phyloP scores from a whole-genome alignment of 2,888 invertebrate genomes.

The Cynaeus angustus region DNA sequence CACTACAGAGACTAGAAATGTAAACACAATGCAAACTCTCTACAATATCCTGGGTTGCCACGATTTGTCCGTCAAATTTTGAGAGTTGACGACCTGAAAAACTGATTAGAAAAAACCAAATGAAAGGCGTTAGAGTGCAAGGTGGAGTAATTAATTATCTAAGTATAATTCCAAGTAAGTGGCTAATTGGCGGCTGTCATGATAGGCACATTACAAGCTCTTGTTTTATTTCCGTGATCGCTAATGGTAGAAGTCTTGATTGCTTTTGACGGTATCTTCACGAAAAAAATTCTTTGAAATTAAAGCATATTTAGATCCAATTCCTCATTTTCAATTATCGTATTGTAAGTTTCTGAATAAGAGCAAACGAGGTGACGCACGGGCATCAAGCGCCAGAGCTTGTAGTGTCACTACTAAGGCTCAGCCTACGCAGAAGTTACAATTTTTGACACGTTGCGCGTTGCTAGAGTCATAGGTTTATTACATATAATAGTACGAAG shows the following conservation, averaged over 20 bases:
- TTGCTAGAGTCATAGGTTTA: too few relatives aligned
- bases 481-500: too few relatives aligned
- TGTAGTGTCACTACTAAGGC: constrained; percentile 26
- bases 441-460: too few relatives aligned
- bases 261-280: constrained; percentile 31
- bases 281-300: constrained; percentile 25
- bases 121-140: constrained; percentile 16
- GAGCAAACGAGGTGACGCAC: constrained; percentile 66
- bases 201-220: constrained; percentile 32
- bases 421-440: too few relatives aligned
- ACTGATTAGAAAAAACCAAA: constrained; percentile 11
- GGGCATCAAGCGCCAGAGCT: constrained; percentile 18
- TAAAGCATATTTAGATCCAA: constrained; percentile 56
- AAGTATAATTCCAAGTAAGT: constrained; percentile 40
- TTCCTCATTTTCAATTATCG: constrained; percentile 63
- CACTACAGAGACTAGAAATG: too few relatives aligned
- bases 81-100: not conserved
- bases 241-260: constrained; percentile 42
- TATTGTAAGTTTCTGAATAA: constrained; percentile 61
- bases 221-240: constrained; percentile 46
- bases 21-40: not conserved
- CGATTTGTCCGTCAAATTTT: not conserved
- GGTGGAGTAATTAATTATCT: constrained; percentile 41
- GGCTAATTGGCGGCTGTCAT: constrained; percentile 47
- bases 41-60: too few relatives aligned